Conservation (phyloP, 2,888 invertebrate species). For the Torymus tubicola region DNA sequence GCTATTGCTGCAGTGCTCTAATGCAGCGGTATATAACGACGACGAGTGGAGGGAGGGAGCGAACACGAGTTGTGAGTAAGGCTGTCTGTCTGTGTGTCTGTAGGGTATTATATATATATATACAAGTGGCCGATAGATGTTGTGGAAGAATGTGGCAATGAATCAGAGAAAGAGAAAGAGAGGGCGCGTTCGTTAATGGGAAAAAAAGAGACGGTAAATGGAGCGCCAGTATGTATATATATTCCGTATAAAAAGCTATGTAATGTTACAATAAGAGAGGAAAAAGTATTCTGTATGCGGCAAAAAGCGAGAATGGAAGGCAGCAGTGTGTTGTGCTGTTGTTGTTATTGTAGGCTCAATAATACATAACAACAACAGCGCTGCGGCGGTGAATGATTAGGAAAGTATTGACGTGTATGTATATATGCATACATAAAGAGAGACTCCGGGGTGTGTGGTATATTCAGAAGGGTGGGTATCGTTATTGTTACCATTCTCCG, state of each 20-base stretch:
- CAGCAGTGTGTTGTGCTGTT: not conserved
- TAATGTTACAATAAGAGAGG: too few species aligned
- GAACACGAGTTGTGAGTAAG: not conserved
- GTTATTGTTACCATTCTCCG: too few species aligned
- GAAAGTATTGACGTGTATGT: too few species aligned
- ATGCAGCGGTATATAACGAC: not conserved
- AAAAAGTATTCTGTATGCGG: too few species aligned
- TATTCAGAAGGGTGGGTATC: too few species aligned
- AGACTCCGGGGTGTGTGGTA: too few species aligned
- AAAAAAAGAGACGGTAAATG: constrained; percentile 37
- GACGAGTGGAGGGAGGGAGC: not conserved
- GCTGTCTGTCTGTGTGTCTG: too few species aligned
- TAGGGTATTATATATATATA: too few species aligned
- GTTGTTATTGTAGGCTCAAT: not conserved
- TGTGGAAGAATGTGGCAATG: constrained; percentile 40
- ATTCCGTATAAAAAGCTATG: constrained; percentile 9
- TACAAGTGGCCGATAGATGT: not conserved
- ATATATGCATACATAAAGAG: too few species aligned
- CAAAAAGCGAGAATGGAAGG: too few species aligned
- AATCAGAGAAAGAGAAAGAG: constrained; percentile 40
- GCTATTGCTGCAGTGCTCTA: not conserved
- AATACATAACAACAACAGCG: too few species aligned
- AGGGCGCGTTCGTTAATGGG: constrained; percentile 40
- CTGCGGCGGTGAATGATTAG: too few species aligned
- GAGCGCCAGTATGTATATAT: not conserved